Conservation (phyloP, 2,888 invertebrate species). For the Drosophila prostipennis region DNA sequence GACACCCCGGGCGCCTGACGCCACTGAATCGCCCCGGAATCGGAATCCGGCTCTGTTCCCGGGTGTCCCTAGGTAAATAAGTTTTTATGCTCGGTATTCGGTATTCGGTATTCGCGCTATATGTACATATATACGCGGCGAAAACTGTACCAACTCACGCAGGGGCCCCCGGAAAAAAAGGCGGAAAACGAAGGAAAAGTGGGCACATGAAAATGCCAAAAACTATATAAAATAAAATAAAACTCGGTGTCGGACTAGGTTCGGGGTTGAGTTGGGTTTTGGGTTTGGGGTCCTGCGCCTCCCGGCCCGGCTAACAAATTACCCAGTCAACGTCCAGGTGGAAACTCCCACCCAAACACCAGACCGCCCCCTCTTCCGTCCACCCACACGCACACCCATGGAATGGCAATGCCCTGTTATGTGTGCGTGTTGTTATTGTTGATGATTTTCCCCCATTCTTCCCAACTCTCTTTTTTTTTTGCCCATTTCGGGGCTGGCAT, state of each 20-base stretch:
- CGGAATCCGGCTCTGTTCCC: conserved; percentile 40
- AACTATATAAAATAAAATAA: conserved; percentile 77
- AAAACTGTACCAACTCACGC: conserved; percentile 73
- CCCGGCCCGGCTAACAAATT: conserved; percentile 61
- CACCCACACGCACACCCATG: conserved; percentile 19
- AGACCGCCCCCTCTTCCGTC: not conserved
- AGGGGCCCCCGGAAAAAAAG: conserved; percentile 28
- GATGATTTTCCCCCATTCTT: conserved; percentile 31
- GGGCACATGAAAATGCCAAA: conserved; percentile 66
- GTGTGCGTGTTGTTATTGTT: conserved; percentile 41
- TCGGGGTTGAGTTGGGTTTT: conserved; percentile 11
- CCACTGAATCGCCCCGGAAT: conserved; percentile 40
- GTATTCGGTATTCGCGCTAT: conserved; percentile 11
- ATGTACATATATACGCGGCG: conserved; percentile 40
- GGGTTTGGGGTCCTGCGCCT: conserved; percentile 22
- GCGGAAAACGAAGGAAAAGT: conserved; percentile 17
- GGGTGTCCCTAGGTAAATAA: conserved; percentile 64
- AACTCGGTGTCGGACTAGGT: conserved; percentile 56
- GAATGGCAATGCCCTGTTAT: conserved; percentile 29
- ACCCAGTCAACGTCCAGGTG: conserved; percentile 72
- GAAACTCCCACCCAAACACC: conserved; percentile 37
- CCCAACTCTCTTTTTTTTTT: no score
- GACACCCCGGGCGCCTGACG: conserved; percentile 63
- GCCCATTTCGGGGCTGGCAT: conserved; percentile 1
- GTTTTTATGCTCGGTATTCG: conserved; percentile 35